Conservation (phyloP, 2,797 vertebrate species). For the Propithecus deckenii region DNA sequence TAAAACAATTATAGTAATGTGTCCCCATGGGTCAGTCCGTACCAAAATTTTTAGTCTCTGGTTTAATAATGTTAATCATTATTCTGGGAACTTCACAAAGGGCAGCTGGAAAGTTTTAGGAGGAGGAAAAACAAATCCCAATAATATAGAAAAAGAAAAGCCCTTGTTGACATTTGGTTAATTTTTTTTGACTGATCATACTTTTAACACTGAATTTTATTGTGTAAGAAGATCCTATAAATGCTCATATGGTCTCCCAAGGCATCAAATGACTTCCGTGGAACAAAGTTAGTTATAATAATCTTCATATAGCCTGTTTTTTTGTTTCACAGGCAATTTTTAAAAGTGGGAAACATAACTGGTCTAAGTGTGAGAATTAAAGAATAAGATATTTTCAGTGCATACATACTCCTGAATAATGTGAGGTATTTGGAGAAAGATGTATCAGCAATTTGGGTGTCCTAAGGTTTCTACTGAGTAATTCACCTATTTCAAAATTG, state of each 20-base stretch:
- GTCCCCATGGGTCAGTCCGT: constrained; percentile 83
- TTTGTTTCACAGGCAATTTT: neutral
- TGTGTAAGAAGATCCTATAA: neutral
- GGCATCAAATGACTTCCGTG: neutral
- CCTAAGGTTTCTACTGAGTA: constrained; percentile 5
- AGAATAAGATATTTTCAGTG: neutral
- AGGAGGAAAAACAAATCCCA: neutral
- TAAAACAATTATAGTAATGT: constrained; percentile 75
- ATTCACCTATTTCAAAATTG: constrained; percentile 64
- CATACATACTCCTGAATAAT: neutral
- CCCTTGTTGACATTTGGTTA: constrained; percentile 67
- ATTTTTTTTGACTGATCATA: neutral
- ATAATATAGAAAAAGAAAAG: constrained; percentile 20
- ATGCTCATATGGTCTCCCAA: neutral
- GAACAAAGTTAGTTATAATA: constrained; percentile 18
- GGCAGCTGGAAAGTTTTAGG: constrained; percentile 77
- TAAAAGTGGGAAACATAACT: neutral
- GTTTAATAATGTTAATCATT: constrained; percentile 84
- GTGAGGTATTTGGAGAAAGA: neutral
- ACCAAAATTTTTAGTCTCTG: constrained; percentile 90
- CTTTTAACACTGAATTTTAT: constrained; percentile 54
- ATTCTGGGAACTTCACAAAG: constrained; percentile 92
- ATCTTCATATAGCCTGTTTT: neutral
- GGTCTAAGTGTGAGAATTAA: neutral
- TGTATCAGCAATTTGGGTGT: neutral